Conservation (phyloP, 2,113 vertebrate species). For the Ivindomyrus marchei region DNA sequence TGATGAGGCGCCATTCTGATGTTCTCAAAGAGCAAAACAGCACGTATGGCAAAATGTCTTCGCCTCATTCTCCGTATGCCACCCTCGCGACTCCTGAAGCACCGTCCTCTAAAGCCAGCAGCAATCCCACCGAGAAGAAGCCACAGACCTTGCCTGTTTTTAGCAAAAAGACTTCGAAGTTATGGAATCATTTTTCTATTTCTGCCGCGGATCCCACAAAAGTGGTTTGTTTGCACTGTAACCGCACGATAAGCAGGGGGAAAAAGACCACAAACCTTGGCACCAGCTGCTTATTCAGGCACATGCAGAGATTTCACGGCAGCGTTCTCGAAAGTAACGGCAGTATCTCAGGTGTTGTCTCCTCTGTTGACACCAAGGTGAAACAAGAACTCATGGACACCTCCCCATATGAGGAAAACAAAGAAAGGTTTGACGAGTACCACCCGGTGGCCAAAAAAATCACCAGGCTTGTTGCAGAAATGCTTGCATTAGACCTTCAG, state of each 20-base stretch:
- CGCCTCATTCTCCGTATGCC: conserved; percentile 64
- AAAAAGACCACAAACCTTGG: conserved; percentile 95
- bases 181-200: conserved; percentile 98
- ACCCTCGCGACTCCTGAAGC: conserved; percentile 64
- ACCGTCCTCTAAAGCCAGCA: conserved; percentile 61
- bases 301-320: conserved; percentile 88
- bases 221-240: conserved; percentile 93
- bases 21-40: conserved; percentile 78
- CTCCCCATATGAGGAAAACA: conserved; percentile 61
- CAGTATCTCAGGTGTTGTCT: conserved; percentile 65
- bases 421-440: conserved; percentile 76
- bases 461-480: conserved; percentile 90
- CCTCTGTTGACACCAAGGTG: conserved; percentile 56
- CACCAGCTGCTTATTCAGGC: conserved; percentile 88
- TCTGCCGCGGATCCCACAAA: conserved; percentile 88
- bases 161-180: conserved; percentile 96
- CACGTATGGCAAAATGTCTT: conserved; percentile 51
- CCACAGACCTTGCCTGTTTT: conserved; percentile 64
- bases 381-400: conserved; percentile 64
- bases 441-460: conserved; percentile 95
- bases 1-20: conserved; percentile 80
- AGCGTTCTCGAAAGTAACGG: conserved; percentile 74
- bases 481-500: conserved; percentile 98
- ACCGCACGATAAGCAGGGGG: conserved; percentile 90
- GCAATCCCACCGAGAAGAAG: conserved; percentile 60